phyloP scores from a whole-genome alignment of 2,888 invertebrate species.

The Philopedon plagiatum region DNA sequence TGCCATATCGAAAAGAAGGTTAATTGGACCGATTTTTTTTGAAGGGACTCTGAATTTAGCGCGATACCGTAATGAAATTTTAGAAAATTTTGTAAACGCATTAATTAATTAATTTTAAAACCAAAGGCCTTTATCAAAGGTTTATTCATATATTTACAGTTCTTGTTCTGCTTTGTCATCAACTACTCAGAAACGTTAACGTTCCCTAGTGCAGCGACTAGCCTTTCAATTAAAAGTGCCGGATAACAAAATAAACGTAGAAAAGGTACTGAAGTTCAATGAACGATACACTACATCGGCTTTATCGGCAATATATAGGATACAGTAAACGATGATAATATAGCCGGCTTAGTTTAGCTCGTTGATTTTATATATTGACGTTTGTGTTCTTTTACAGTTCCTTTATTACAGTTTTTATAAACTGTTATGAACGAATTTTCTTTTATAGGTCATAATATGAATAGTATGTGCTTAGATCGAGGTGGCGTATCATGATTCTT shows the following conservation, averaged over 20 bases:
- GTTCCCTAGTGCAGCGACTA: neutral
- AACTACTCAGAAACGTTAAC: neutral
- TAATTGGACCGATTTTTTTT: too few species aligned
- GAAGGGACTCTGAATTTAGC: too few species aligned
- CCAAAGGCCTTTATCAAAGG: too few species aligned
- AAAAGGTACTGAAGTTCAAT: conserved; percentile 31
- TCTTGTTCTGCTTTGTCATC: too few species aligned
- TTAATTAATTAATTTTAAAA: too few species aligned
- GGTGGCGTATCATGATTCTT: too few species aligned
- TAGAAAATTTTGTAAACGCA: too few species aligned
- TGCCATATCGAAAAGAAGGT: too few species aligned
- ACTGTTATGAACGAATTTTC: neutral
- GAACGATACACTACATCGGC: conserved; percentile 15
- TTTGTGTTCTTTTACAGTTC: neutral
- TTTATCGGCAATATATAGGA: conserved; percentile 21
- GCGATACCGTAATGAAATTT: too few species aligned
- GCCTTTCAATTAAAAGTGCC: conserved; percentile 10
- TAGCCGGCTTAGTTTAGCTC: neutral
- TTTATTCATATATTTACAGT: too few species aligned
- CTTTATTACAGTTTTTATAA: neutral
- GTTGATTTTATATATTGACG: conserved; percentile 8
- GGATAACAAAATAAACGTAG: conserved; percentile 14
- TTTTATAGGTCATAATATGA: neutral
- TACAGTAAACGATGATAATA: neutral
- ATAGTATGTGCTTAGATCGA: too few species aligned